Conservation (phyloP, 2,113 vertebrate genomes). For the Nanger granti region DNA sequence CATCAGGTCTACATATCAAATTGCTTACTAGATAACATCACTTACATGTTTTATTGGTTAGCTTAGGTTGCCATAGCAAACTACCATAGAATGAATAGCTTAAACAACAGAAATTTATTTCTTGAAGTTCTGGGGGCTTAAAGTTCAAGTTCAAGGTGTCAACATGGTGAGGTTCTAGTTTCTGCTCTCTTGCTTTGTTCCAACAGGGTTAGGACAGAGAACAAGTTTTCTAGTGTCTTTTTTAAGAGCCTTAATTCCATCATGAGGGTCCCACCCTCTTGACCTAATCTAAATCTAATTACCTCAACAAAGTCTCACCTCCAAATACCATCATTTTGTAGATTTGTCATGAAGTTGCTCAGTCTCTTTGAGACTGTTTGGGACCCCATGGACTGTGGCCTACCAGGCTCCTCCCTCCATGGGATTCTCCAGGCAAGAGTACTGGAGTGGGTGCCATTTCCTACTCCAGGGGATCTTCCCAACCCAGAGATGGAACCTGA, state of each 20-base stretch:
- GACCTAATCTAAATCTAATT: neutral
- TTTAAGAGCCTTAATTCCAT: neutral
- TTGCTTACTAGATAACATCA: neutral
- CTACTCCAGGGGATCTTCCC: too few relatives aligned
- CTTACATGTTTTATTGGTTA: neutral
- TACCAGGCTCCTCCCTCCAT: too few relatives aligned
- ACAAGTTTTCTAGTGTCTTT: neutral
- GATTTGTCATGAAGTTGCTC: neutral
- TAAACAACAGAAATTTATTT: neutral
- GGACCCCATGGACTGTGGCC: too few relatives aligned
- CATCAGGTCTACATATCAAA: neutral
- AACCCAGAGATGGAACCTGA: too few relatives aligned
- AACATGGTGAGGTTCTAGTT: neutral
- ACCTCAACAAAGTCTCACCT: neutral
- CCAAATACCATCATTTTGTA: neutral
- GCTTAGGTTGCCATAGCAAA: neutral
- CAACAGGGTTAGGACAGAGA: neutral
- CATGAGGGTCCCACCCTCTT: neutral
- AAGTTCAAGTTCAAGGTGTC: neutral
- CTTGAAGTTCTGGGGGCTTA: neutral
- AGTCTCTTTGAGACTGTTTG: too few relatives aligned
- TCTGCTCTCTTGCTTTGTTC: neutral
- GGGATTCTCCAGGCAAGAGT: too few relatives aligned
- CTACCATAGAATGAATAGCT: neutral
- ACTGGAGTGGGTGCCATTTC: too few relatives aligned